Conservation (phyloP, 53 echinoderm and acorn worm species). For the Patiria pectinifera region DNA sequence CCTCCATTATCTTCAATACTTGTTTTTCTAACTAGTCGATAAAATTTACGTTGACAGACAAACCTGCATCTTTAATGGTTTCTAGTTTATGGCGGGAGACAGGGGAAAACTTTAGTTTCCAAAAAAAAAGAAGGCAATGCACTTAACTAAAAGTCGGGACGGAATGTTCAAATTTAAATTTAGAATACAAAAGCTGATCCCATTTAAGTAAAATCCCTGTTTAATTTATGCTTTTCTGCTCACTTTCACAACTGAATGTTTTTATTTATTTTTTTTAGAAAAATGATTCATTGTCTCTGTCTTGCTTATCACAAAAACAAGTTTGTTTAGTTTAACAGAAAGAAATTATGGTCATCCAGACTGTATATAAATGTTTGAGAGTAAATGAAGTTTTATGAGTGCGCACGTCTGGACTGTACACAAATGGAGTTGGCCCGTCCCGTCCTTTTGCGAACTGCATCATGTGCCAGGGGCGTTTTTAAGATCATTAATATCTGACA, state of each 20-base stretch:
- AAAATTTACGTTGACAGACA: conserved; percentile 31
- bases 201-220: too few relatives aligned
- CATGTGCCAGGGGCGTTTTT: neutral
- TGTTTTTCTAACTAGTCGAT: conserved; percentile 31
- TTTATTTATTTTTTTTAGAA: neutral
- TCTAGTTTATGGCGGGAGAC: neutral
- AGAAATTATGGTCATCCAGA: neutral
- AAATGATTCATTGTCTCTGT: neutral
- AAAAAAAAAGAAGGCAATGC: neutral
- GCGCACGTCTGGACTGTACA: neutral
- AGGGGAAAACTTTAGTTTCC: neutral
- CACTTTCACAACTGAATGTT: too few relatives aligned
- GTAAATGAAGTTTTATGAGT: neutral
- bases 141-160: neutral
- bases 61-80: neutral
- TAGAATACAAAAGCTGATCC: neutral
- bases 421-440: neutral
- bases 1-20: conserved; percentile 21
- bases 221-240: too few relatives aligned
- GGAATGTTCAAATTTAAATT: neutral
- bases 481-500: neutral
- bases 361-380: neutral
- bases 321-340: neutral
- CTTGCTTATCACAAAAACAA: neutral
- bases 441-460: neutral